A percentile compares a stretch with the other conserved stretches of the same genome.
Conservation (phyloP, 92 coral and sea anemone species). For the Parazoanthus swiftii region DNA sequence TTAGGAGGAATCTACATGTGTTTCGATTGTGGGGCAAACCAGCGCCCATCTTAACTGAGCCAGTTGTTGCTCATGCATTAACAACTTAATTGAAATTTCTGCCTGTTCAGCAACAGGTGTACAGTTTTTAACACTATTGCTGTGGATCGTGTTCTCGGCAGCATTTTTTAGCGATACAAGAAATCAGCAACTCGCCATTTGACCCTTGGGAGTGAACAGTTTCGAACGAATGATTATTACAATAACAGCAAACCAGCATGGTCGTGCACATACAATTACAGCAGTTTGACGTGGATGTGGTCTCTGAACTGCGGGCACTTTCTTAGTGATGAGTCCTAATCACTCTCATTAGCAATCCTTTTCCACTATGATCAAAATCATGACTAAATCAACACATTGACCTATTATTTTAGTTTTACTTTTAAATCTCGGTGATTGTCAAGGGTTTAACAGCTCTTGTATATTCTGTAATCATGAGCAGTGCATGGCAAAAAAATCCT, state of each 20-base stretch:
- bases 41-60: neutral
- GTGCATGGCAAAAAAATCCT: too few relatives aligned
- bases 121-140: neutral
- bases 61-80: neutral
- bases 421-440: too few relatives aligned
- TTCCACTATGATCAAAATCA: too few relatives aligned
- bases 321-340: neutral
- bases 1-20: neutral
- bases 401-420: too few relatives aligned
- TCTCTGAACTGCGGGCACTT: neutral
- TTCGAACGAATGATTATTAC: neutral
- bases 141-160: neutral
- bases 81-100: neutral
- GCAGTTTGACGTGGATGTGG: neutral
- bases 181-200: too few relatives aligned
- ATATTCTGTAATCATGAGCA: too few relatives aligned
- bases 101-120: neutral
- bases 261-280: neutral
- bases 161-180: neutral
- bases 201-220: neutral
- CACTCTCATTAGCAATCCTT: neutral
- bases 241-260: neutral
- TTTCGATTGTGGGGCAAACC: neutral
- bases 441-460: too few relatives aligned
- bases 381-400: too few relatives aligned